Conservation (phyloP, 2,888 invertebrate species). For the Tenthredo distinguenda region DNA sequence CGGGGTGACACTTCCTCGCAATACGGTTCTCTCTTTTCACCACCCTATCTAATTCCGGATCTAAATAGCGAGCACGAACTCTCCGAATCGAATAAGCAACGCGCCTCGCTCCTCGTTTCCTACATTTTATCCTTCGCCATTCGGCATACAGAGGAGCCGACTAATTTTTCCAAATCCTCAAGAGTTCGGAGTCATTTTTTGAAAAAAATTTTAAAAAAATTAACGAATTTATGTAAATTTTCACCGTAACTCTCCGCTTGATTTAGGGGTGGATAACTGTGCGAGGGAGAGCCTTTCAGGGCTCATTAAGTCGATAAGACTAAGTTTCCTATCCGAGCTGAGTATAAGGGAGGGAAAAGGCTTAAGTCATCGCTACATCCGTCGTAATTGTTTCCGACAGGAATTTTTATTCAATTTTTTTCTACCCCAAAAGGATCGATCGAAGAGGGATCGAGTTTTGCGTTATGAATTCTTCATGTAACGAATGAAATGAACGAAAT, state of each 20-base stretch:
- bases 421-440: too few relatives aligned
- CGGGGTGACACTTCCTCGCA: slow-evolving; percentile 22
- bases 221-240: background rate
- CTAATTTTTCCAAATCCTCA: too few relatives aligned
- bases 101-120: background rate
- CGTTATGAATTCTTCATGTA: background rate
- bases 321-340: background rate
- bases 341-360: background rate
- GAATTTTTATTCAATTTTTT: background rate
- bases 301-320: slow-evolving; percentile 2
- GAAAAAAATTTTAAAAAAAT: too few relatives aligned
- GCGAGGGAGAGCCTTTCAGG: background rate
- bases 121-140: background rate
- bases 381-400: slow-evolving; percentile 15
- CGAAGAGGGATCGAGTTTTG: background rate
- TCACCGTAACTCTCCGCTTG: background rate
- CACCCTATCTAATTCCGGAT: background rate
- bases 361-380: background rate
- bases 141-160: too few relatives aligned
- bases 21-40: background rate
- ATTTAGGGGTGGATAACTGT: background rate
- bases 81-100: background rate
- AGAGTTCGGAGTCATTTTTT: too few relatives aligned
- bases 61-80: slow-evolving; percentile 14
- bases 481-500: background rate